phyloP scores from a whole-genome alignment of 2,888 invertebrate genomes.

The Chromoteleia sp. region DNA sequence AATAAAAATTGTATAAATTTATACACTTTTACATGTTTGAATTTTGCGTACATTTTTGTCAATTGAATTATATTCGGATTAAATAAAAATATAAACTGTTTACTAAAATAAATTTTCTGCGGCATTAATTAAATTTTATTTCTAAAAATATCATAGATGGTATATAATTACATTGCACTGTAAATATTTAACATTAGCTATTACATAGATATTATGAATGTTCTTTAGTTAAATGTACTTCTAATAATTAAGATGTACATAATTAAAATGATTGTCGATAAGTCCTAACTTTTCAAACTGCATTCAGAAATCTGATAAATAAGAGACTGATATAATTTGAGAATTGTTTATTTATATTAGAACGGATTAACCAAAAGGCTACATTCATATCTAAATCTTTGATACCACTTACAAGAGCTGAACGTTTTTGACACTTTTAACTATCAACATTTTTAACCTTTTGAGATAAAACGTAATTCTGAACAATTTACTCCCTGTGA shows the following conservation, averaged over 20 bases:
- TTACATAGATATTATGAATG: slow-evolving; percentile 1
- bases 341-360: slow-evolving; percentile 14
- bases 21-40: no score
- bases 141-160: neutral
- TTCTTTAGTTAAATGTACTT: slow-evolving; percentile 22
- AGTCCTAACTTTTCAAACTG: slow-evolving; percentile 2
- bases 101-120: no score
- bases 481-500: slow-evolving; percentile 17
- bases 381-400: slow-evolving; percentile 56
- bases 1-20: no score
- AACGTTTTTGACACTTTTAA: slow-evolving; percentile 54
- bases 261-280: neutral
- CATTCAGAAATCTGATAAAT: slow-evolving; percentile 7
- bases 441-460: slow-evolving; percentile 32
- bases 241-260: slow-evolving; percentile 26
- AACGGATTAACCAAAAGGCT: slow-evolving; percentile 10
- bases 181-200: slow-evolving; percentile 2
- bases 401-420: slow-evolving; percentile 41
- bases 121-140: no score
- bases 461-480: slow-evolving; percentile 7
- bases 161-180: neutral
- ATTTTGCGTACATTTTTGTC: no score
- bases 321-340: slow-evolving; percentile 54
- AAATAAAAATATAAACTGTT: no score
- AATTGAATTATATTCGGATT: no score